Percentiles rank a stretch among this genome's conserved stretches.
Conservation (phyloP, 2,113 vertebrate species). For the Haemorhous mexicanus region DNA sequence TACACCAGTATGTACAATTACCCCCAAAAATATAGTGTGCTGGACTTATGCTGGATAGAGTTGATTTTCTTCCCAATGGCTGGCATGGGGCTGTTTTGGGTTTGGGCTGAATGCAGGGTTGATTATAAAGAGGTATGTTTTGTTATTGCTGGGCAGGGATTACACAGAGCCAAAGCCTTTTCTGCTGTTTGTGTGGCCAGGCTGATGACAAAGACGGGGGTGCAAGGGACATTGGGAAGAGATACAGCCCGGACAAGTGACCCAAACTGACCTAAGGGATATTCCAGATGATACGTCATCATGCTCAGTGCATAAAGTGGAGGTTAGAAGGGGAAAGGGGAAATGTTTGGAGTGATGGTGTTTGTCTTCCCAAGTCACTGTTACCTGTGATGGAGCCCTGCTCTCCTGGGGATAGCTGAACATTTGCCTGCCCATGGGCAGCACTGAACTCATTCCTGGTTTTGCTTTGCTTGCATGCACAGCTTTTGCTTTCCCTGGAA, state of each 20-base stretch:
- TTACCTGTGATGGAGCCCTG: not conserved
- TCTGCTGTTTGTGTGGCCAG: fast-evolving
- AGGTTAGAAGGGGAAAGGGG: not conserved
- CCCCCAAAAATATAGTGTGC: fast-evolving
- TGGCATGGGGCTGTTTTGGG: not conserved
- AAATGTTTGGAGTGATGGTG: fast-evolving
- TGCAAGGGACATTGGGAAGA: not conserved
- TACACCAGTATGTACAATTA: not conserved
- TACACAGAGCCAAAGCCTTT: not conserved
- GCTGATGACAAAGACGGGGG: fast-evolving
- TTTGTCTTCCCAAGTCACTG: not conserved
- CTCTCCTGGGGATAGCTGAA: not conserved
- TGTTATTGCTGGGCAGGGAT: not conserved
- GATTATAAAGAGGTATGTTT: not conserved
- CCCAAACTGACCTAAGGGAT: not conserved
- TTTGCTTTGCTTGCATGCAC: not conserved
- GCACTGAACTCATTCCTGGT: not conserved
- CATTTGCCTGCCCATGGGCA: not conserved
- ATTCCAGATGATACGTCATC: not conserved
- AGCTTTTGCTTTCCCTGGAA: not conserved
- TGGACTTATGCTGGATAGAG: not conserved
- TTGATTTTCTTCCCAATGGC: not conserved
- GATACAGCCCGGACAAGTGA: not conserved
- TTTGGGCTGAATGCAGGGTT: not conserved
- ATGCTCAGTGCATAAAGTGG: not conserved